Conservation (phyloP, 2,113 vertebrate genomes). For the Bombycilla garrulus region DNA sequence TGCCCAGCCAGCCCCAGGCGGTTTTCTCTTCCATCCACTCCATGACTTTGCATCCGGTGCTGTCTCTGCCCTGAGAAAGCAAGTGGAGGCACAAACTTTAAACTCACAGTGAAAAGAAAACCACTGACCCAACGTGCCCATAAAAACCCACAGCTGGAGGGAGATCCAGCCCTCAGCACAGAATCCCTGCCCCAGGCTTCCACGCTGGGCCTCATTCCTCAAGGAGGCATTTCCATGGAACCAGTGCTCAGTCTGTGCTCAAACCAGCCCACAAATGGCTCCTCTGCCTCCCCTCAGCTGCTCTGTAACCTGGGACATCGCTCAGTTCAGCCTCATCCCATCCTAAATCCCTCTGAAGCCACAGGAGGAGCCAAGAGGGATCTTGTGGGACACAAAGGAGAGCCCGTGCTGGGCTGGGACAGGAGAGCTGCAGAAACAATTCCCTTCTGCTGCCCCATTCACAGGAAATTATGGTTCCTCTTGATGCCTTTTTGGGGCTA, state of each 20-base stretch:
- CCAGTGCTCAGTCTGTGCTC: not conserved
- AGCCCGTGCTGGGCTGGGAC: not conserved
- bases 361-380: not conserved
- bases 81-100: not conserved
- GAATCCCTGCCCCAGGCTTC: not conserved
- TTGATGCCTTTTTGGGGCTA: not conserved
- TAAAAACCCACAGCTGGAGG: not conserved
- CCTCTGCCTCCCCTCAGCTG: not conserved
- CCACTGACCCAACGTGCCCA: accelerated
- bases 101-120: not conserved
- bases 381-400: not conserved
- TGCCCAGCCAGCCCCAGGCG: not conserved
- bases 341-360: not conserved
- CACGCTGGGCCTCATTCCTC: not conserved
- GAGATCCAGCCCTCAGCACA: not conserved
- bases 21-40: not conserved
- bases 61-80: not conserved
- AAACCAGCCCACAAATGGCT: not conserved
- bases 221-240: not conserved
- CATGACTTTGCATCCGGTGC: not conserved
- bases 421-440: not conserved
- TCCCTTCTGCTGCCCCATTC: not conserved
- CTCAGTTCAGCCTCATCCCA: not conserved
- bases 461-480: not conserved
- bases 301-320: not conserved